Base-by-base conservation (phyloP, 2,113 vertebrate species). In the Potamarius usumacintae region DNA sequence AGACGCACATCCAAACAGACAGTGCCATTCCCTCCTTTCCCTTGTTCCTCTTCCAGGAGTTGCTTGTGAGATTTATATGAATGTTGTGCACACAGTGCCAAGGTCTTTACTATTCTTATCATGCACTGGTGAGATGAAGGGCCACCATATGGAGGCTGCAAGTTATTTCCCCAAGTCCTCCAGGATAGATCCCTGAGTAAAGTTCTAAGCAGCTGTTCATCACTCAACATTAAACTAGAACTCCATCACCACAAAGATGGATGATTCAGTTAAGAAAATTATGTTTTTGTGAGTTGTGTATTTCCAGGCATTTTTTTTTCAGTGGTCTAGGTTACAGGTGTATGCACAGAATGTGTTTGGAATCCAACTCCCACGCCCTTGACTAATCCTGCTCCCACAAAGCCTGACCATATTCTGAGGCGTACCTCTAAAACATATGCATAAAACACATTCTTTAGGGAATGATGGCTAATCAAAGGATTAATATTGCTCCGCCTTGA, bases 31-130 rank as follows among this genome's bases (percentile, higher is more conserved):
- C 62, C 67, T 55, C 8, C 67, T 25, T 34, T 69, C 83, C 72
- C 87, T 58, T 88, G 82, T 88, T 79, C 69, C 34, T 84, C 74
- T 83, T 87, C 85, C 88, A 90, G 80, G 78, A 89, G 84, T 81
- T 84, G 87, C 85, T 78, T 55, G 86, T 84, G 86, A 91, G 81
- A 89, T 88, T 82, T 84, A 89, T 89, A 84, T 71, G 57, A 89
- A 89, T 81, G 34, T 76, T 20, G 25, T 58, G 55, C 76, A 80
- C 88, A 86, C 88, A 78, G 30, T 55, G 65, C 88, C 7, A 60
- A 84, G 84, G 84, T 91, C 84, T 88, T 91, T 91, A 65, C 88
- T 89, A 91, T 91, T 89, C 90, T 69, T 71, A 76, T 86, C 90
- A 89, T 89, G 90, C 77, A 30, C 34, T 55, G 76, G 42, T 62